phyloP scores from a whole-genome alignment of 2,888 invertebrate species.

The Autographa gamma region DNA sequence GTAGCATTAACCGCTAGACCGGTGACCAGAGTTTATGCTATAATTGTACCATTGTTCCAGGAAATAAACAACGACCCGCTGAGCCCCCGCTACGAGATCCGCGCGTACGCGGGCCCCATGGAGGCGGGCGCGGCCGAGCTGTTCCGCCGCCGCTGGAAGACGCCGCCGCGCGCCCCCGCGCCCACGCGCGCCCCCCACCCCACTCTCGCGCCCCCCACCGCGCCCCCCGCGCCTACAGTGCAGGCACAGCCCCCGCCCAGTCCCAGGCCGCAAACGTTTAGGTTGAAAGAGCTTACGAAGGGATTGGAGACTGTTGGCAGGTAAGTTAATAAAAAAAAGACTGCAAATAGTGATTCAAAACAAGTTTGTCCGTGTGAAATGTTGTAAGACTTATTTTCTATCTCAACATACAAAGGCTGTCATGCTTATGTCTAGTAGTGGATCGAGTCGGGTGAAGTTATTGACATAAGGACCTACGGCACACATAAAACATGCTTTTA shows the following conservation, averaged over 20 bases:
- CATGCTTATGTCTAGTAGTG: no score
- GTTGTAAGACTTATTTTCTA: no score
- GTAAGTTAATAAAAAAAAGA: no score
- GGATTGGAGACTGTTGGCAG: constrained; percentile 96
- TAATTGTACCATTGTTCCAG: constrained; percentile 75
- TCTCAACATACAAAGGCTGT: no score
- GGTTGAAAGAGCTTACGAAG: constrained; percentile 93
- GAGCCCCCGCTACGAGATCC: constrained; percentile 92
- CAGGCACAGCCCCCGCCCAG: constrained; percentile 36
- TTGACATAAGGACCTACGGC: no score
- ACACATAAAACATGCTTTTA: no score
- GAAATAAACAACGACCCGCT: constrained; percentile 90
- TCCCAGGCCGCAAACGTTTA: constrained; percentile 69
- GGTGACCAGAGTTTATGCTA: no score
- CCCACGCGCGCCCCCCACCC: constrained; percentile 90
- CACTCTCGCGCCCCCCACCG: constrained; percentile 89
- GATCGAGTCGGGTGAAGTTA: no score
- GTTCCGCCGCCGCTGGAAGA: constrained; percentile 95
- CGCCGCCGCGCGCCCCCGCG: constrained; percentile 90
- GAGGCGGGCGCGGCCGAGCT: constrained; percentile 91
- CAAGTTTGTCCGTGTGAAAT: no score
- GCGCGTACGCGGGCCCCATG: constrained; percentile 98
- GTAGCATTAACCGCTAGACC: no score
- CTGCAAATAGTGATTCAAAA: no score
- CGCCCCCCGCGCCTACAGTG: constrained; percentile 64